Evolutionary conservation across 2,797 vertebrate genomes (phyloP).

Genomic region (Chiloscyllium punctatum): DNA sequence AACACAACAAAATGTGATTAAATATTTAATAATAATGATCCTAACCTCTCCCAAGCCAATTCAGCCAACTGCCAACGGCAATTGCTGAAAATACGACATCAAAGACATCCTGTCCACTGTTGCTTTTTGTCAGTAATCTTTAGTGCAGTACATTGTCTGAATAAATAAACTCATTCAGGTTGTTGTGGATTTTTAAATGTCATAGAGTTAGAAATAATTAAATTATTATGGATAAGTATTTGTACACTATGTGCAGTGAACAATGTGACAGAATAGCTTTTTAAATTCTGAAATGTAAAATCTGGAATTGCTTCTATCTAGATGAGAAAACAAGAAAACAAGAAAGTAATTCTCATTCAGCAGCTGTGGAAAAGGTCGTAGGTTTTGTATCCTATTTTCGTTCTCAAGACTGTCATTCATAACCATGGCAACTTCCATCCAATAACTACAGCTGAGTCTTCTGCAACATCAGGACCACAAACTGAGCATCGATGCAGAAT

Average conservation of each 20-base stretch:
- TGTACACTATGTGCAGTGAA: background rate
- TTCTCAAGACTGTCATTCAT: background rate
- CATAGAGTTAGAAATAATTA: background rate
- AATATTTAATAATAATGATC: background rate
- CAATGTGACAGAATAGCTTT: background rate
- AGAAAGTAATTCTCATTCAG: background rate
- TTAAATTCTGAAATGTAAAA: background rate
- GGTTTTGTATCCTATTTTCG: background rate
- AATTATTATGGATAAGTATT: background rate
- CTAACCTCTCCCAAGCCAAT: background rate
- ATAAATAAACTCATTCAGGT: background rate
- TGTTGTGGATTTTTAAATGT: background rate
- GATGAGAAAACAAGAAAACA: background rate
- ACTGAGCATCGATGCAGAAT: background rate
- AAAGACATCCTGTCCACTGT: too few relatives aligned
- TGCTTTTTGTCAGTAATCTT: background rate
- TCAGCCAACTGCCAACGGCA: background rate
- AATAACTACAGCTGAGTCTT: background rate
- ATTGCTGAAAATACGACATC: background rate
- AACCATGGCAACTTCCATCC: conserved; percentile 30
- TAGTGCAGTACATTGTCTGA: background rate
- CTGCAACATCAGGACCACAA: background rate
- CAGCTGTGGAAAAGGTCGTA: background rate
- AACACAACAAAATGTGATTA: background rate
- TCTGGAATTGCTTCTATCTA: background rate